phyloP scores from a whole-genome alignment of 2,113 vertebrate genomes.

The Gallinago media region DNA sequence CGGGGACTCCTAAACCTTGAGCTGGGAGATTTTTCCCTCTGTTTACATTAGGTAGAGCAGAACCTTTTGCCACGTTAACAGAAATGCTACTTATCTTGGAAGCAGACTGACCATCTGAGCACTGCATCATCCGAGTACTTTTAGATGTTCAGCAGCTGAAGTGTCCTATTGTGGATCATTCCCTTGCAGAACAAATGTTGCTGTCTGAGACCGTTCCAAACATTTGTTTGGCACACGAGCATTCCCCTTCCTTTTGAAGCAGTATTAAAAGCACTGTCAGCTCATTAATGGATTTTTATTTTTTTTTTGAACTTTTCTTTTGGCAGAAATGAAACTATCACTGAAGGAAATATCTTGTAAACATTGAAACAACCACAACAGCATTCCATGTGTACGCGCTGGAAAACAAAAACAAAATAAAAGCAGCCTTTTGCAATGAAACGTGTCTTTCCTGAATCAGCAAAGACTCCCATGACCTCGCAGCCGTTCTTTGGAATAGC shows the following conservation, averaged over 20 bases:
- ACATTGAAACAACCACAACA: constrained; percentile 69
- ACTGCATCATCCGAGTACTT: constrained; percentile 43
- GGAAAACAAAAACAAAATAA: constrained; percentile 70
- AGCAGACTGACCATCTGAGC: constrained; percentile 54
- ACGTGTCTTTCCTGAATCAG: constrained; percentile 66
- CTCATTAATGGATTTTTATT: constrained; percentile 64
- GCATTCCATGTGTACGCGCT: constrained; percentile 66
- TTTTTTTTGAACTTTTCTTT: constrained; percentile 64
- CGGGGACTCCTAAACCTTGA: background rate
- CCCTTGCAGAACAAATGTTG: constrained; percentile 68
- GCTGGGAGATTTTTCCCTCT: background rate
- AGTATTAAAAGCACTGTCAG: constrained; percentile 70
- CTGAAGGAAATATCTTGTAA: constrained; percentile 79
- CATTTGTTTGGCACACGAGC: constrained; percentile 35
- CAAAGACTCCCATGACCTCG: constrained; percentile 69
- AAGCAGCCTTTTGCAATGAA: constrained; percentile 67
- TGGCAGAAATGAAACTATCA: constrained; percentile 62
- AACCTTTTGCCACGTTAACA: constrained; percentile 43
- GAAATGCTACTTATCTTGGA: constrained; percentile 52
- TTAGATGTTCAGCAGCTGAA: constrained; percentile 49
- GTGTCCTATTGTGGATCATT: constrained; percentile 47
- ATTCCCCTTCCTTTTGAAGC: constrained; percentile 51
- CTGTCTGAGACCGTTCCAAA: constrained; percentile 63
- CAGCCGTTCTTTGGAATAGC: constrained; percentile 40
- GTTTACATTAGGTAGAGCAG: background rate